phyloP scores from a whole-genome alignment of 1,140 invertebrate species.

The Bombus cullumanus region DNA sequence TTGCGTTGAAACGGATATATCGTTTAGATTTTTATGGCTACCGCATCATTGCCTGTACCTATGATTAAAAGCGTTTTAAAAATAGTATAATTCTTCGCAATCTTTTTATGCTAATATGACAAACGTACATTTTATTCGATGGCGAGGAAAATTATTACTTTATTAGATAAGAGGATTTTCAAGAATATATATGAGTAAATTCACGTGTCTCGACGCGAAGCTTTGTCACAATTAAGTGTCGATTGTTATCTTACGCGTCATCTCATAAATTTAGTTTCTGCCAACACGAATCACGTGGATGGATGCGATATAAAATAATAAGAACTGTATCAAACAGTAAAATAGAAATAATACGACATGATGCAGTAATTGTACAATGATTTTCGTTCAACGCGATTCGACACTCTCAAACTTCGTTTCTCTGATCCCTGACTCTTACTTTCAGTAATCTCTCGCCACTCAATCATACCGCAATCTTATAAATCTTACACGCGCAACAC shows the following conservation, averaged over 20 bases:
- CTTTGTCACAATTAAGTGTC: no score
- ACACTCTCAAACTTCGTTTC: background rate
- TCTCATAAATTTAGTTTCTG: background rate
- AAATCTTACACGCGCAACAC: background rate
- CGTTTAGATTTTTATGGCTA: background rate
- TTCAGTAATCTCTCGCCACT: background rate
- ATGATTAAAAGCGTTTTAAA: background rate
- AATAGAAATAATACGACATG: background rate
- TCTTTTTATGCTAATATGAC: background rate
- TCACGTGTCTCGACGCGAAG: background rate
- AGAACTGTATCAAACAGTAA: background rate
- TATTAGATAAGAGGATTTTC: background rate
- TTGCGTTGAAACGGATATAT: background rate
- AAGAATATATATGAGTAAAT: background rate
- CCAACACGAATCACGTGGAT: background rate
- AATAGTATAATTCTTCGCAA: background rate
- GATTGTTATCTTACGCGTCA: background rate
- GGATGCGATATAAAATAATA: background rate
- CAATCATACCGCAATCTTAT: background rate
- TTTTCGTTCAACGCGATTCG: no score
- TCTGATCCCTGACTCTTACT: background rate
- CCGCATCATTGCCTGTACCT: no score
- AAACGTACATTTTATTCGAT: background rate
- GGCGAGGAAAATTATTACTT: no score
- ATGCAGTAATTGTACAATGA: no score